Evolutionary conservation across 2,113 vertebrate genomes (phyloP), one percentile per base, ranked within the genome.

Genomic region (Menidia beryllina): DNA sequence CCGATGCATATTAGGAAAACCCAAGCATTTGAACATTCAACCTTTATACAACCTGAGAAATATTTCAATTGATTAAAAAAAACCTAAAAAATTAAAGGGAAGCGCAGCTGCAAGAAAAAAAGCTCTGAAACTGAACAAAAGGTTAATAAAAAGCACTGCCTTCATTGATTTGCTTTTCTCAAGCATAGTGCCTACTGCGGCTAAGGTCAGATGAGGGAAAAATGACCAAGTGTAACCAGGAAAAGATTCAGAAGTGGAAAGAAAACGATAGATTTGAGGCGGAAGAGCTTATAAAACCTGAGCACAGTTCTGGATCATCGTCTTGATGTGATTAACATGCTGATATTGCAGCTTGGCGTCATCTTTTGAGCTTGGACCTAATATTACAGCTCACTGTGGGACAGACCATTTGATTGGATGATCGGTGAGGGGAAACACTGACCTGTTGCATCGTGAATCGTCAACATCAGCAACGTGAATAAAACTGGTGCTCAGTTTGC

Each of bases 151-250:
- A 82, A 75, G 34, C 38, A 49, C 75, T 24, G 52, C 61, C 72
- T 30, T 72, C 36, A 88, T 88, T 53, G 82, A 90, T 88, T 87
- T 79, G 45, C 54, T 87, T 88, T 77, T 89, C 71, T 86, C 79
- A 68, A 71, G 77, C 66, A 75, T 75, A 73, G 84, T 82, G 84
- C 65, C 75, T 83, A 45, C 70, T 83, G 58, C 49, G 77, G 63
- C 61, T 82, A 91, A 91, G 90, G 91, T 90, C 89, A 83, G 15
- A 41, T 52, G 58, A 62, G 69, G 73, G 39, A 85, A 83, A 84
- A 81, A 77, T 66, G 89, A 62, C 59, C 80, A 79, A 79, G 64
- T 65, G 47, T 47, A 86, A 66, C 47, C 30, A 20, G 54, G 53
- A 82, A 65, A 26, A 74, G 55, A 54, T 52, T 79, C 48, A 60